These are phyloP conservation scores for Buteo buteo DNA, from an alignment of 2,113 vertebrate species.

Conservation along the genomic window DNA sequence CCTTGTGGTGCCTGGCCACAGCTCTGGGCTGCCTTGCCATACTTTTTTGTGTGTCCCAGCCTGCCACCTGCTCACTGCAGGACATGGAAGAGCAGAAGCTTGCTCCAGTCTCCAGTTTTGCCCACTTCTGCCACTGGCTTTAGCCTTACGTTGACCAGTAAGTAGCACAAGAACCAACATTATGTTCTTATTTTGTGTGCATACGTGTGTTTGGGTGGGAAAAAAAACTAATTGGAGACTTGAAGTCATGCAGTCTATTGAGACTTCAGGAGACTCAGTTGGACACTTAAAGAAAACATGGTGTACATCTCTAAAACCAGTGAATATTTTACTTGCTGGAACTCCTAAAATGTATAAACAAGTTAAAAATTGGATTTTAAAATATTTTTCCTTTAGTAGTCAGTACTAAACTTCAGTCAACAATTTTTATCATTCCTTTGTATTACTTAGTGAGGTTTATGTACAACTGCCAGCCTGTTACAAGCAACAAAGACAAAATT, in stretches of 20 bases:
- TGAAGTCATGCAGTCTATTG: background rate
- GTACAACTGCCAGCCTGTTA: background rate
- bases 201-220: background rate
- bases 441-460: background rate
- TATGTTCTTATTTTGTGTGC: background rate
- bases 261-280: background rate
- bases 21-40: background rate
- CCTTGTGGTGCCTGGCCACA: accelerated
- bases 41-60: background rate
- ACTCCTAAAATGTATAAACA: background rate
- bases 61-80: background rate
- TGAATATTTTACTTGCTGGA: background rate
- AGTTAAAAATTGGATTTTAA: background rate
- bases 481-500: background rate
- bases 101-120: background rate
- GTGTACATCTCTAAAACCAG: background rate
- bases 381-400: background rate
- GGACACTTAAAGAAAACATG: background rate
- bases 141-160: background rate
- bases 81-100: background rate
- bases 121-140: background rate
- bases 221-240: background rate
- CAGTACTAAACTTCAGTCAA: background rate
- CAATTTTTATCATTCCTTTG: background rate
- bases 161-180: background rate